A percentile compares a stretch with the other conserved stretches of the same genome.
Conservation (phyloP, 1,140 invertebrate species). For the Doryteuthis pealeii region DNA sequence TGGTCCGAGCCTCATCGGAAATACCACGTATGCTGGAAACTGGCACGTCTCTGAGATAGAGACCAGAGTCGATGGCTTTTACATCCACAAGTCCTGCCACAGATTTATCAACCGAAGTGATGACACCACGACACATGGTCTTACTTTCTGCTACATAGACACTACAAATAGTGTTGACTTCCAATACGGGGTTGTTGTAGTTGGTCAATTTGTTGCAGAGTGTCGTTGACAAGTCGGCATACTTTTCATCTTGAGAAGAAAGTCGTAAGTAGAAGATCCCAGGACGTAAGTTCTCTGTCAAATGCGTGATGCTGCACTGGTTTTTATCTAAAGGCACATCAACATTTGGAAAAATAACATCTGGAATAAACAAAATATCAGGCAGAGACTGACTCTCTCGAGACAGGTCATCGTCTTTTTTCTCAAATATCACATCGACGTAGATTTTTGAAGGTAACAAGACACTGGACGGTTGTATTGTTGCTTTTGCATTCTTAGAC, state of each 20-base stretch:
- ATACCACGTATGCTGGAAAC: not conserved
- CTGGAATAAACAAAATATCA: not conserved
- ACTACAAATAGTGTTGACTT: not conserved
- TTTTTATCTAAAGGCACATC: not conserved
- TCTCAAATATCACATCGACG: not conserved
- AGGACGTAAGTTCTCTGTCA: not conserved
- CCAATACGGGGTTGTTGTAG: not conserved
- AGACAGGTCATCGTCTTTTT: not conserved
- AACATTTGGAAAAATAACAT: not conserved
- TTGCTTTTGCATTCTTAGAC: too few relatives aligned
- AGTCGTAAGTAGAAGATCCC: slow-evolving; percentile 1
- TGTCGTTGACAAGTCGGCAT: not conserved
- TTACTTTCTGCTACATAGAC: not conserved
- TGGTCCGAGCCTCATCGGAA: not conserved
- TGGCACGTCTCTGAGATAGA: not conserved
- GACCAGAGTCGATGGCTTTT: not conserved
- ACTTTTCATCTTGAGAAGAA: not conserved
- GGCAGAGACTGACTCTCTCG: not conserved
- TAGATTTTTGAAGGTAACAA: not conserved
- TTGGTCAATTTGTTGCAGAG: not conserved
- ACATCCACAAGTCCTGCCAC: not conserved
- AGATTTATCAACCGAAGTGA: not conserved
- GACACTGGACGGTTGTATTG: not conserved
- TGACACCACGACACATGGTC: not conserved
- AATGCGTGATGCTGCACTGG: not conserved